These are phyloP conservation scores for Caenorhabditis panamensis DNA, from an alignment of 2,888 invertebrate genomes.

Conservation along the genomic window DNA sequence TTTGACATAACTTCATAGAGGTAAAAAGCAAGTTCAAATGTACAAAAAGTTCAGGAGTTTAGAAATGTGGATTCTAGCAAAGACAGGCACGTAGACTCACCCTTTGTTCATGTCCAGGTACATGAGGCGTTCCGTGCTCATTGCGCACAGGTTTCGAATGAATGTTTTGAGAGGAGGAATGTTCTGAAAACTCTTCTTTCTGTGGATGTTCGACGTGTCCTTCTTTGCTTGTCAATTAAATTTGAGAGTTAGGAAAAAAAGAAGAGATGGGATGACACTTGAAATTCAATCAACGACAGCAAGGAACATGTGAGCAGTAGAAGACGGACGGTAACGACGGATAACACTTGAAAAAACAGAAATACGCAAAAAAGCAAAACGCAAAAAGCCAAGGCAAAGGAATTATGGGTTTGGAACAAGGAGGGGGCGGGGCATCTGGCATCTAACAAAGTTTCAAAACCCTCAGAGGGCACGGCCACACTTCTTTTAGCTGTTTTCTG, in stretches of 20 bases:
- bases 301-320: slow-evolving; percentile 2
- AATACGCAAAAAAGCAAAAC: background rate
- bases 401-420: slow-evolving; percentile 4
- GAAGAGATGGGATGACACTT: slow-evolving; percentile 23
- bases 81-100: slow-evolving; percentile 47
- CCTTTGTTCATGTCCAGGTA: slow-evolving; percentile 59
- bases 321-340: background rate
- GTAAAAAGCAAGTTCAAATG: no score
- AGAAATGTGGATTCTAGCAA: no score
- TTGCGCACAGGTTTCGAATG: slow-evolving; percentile 36
- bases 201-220: background rate
- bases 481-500: slow-evolving; percentile 52
- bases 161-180: slow-evolving; percentile 49
- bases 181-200: slow-evolving; percentile 28
- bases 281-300: slow-evolving; percentile 37
- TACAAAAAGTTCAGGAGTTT: no score
- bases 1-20: no score
- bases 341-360: slow-evolving; percentile 3
- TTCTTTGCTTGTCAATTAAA: background rate
- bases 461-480: slow-evolving; percentile 34
- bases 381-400: slow-evolving; percentile 20
- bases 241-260: background rate
- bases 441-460: slow-evolving; percentile 50
- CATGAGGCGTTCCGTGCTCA: slow-evolving; percentile 54
- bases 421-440: slow-evolving; percentile 29